A percentile compares a stretch with the other conserved stretches of the same genome.
phyloP scores from a whole-genome alignment of 2,797 vertebrate species.

The Picus viridis region DNA sequence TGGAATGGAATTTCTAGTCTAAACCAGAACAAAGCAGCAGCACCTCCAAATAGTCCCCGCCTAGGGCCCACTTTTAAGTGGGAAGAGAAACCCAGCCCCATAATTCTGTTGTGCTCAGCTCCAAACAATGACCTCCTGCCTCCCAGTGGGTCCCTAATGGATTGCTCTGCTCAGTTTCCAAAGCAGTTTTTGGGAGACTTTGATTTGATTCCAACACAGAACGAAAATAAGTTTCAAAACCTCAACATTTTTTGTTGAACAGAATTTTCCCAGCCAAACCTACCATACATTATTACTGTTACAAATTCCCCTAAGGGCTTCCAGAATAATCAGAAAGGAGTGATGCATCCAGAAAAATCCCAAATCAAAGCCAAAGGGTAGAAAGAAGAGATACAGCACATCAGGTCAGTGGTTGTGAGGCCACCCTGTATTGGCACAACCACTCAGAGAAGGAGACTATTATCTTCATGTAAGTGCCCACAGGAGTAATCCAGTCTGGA shows the following conservation, averaged over 20 bases:
- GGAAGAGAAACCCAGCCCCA: neutral
- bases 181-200: slow-evolving; percentile 32
- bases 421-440: neutral
- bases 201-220: slow-evolving; percentile 42
- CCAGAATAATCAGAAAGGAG: slow-evolving; percentile 30
- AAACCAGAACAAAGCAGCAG: neutral
- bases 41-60: neutral
- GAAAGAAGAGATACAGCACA: neutral
- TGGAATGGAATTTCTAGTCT: slow-evolving; percentile 35
- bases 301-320: slow-evolving; percentile 4
- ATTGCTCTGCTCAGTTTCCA: slow-evolving; percentile 10
- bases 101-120: neutral
- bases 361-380: slow-evolving; percentile 13
- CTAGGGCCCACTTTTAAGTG: neutral
- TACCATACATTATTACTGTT: neutral
- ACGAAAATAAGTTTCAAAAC: slow-evolving; percentile 22
- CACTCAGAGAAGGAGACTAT: neutral
- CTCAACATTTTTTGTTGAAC: slow-evolving; percentile 36
- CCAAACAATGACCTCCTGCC: neutral
- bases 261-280: slow-evolving; percentile 35
- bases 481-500: neutral
- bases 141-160: neutral
- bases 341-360: neutral
- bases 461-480: neutral
- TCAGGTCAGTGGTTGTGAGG: neutral